Base-by-base conservation (phyloP, 2,797 vertebrate genomes). In the Sebastes dallii region DNA sequence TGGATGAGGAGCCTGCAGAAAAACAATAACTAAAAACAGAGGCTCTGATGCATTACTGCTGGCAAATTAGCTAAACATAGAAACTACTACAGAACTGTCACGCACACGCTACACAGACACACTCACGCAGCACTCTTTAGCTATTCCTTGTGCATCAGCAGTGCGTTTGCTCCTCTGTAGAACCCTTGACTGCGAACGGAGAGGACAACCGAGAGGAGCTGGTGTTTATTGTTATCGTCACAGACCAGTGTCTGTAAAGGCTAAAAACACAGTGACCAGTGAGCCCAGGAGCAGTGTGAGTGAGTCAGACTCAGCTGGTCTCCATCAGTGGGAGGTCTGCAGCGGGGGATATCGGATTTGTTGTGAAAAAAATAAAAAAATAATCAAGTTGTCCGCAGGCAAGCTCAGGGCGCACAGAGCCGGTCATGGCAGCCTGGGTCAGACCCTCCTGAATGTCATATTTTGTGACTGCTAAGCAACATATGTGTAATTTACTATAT, bases 251-350 rank as follows among this genome's bases (percentile, higher is more conserved):
- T 83, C 77, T 64, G 86, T 73, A 82, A 86, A 90, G 87, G 86
- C 87, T 89, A 78, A 86, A 88, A 88, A 75, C 77, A 73, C 78
- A 68, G 88, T 86, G 87, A 86, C 88, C 84, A 78, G 58, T 0
- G 12, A 77, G 90, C 78, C 84, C 83, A 70, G 85, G 61, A 86
- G 88, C 86, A 64, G 54, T 69, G 85, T 68, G 84, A 85, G 87
- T 91, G 86, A 94, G 77, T 90, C 91, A 90, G 78, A 68, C 86
- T 91, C 84, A 82, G 91, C 86, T 90, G 87, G 82, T 75, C 88
- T 89, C 71, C 77, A 78, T 90, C 88, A 83, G 86, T 59, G 82
- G 88, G 87, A 88, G 81, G 85, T 78, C 85, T 84, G 87, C 85
- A 79, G 80, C 34, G 82, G 64, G 77, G 75, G 76, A 72, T 66